Base-by-base conservation (phyloP, 35 echinoderm and acorn worm genomes). In the Ophioderma brevispina region DNA sequence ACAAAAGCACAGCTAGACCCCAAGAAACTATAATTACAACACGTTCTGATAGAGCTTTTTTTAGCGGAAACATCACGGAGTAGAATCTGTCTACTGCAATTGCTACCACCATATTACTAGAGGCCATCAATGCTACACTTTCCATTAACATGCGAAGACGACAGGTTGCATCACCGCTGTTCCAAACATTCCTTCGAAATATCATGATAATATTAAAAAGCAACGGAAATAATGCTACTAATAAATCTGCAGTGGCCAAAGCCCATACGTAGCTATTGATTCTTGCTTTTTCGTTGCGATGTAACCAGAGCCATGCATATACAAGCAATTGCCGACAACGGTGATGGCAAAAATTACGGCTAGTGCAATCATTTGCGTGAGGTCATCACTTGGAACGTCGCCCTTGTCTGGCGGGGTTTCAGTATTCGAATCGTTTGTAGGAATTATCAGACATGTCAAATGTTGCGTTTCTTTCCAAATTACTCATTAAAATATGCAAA, bases 21-120 rank as follows among this genome's bases (percentile, higher is more conserved):
- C 87, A 98, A 14, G 92, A 90, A 13, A 79, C 31, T 25, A 59
- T 76, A 55, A 98, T 98, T 17, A 98, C 81, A 28, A 21, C 50
- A 59, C 39, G 31, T 56, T 88, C 92, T 1, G 80, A 35, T 0
- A 98, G 92, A 13, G 84, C 92, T 76, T 90, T 91, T 78, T 92
- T 94, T 0, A 98, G 80, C 32, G 96, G 89, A 82, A 87, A 80
- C 19, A 94, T 92, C 19, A 98, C 89, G 0, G 96, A 92, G 40
- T 98, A 93, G 56, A 90, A 93, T 17, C 96, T 81, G 76, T 98
- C 96, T 32, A 94, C 78, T 0, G 92, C 86, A 31, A 98, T 98
- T 0, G 82, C 96, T 31, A 91, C 96, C 4, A 98, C 89, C 90
- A 98, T 98, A 38, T 92, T 92, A 10, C 89, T 92, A 32, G 92